A percentile compares a stretch with the other conserved stretches of the same genome.
phyloP scores from a whole-genome alignment of 1,140 invertebrate genomes.

The Cylas formicarius region DNA sequence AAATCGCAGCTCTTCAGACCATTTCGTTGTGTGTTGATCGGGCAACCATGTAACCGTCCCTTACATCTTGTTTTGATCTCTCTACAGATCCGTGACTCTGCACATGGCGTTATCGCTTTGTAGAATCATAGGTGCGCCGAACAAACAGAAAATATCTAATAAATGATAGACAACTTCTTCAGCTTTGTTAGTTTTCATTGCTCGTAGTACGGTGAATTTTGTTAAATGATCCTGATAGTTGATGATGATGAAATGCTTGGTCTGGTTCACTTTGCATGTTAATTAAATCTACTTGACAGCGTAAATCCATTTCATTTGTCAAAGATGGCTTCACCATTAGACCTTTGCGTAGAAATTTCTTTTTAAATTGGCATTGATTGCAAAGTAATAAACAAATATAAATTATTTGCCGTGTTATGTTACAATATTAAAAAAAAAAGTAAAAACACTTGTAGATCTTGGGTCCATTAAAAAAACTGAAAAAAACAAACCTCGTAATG shows the following conservation, averaged over 20 bases:
- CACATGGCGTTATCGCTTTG: slow-evolving; percentile 38
- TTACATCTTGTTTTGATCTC: slow-evolving; percentile 38
- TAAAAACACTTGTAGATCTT: too few species aligned
- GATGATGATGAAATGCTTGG: slow-evolving; percentile 44
- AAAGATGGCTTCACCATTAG: too few species aligned
- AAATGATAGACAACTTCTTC: slow-evolving; percentile 24
- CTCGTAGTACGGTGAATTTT: slow-evolving; percentile 32
- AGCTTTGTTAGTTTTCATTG: slow-evolving; percentile 24
- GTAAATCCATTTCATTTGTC: too few species aligned
- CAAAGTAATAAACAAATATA: too few species aligned
- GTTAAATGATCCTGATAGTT: slow-evolving; percentile 47
- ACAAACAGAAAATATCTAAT: slow-evolving; percentile 32
- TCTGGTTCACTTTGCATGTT: too few species aligned
- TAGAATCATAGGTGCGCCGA: slow-evolving; percentile 31
- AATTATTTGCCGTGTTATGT: too few species aligned
- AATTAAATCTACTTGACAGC: too few species aligned
- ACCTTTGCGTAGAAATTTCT: too few species aligned
- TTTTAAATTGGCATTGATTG: too few species aligned
- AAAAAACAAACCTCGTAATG: too few species aligned
- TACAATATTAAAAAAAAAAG: too few species aligned
- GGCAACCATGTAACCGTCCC: slow-evolving; percentile 30
- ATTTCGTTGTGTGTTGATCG: slow-evolving; percentile 27
- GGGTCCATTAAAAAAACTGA: too few species aligned
- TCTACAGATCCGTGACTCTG: slow-evolving; percentile 33
- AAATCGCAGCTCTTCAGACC: slow-evolving; percentile 19